Base-by-base conservation (phyloP, 2,113 vertebrate species). In the Anseranas semipalmata region DNA sequence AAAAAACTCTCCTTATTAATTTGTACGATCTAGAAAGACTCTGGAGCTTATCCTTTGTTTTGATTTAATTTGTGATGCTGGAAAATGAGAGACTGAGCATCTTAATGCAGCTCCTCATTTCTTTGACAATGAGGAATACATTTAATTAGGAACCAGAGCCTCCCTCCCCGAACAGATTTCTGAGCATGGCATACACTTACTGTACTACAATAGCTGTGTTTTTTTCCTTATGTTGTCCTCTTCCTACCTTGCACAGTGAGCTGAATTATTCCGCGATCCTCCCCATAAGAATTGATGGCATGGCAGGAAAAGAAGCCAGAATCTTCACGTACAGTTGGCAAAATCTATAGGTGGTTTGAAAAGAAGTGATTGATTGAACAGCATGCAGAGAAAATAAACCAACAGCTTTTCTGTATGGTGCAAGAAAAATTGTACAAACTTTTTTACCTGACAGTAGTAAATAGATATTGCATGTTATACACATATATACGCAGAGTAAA, bases 231-330 rank as follows among this genome's bases (percentile, higher is more conserved):
- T 35, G 84, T 72, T 86, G n/a, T 77, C 90, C 60, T 92, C 79
- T 86, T 78, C 96, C 96, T 97, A 99, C 99, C 99, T 99, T 99
- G 99, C 90, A 99, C 99, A 33, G 99, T 99, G 91, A 99, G 98
- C 97, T 99, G 99, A 93, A 99, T 99, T 97, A 99, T 99, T 87
- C 99, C 99, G 91, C 99, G 98, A 95, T 99, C 99, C 97, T 99
- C 99, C 59, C 99, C 99, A 0, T 99, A 99, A 13, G 99, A 99
- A 98, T 99, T 99, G 97, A 99, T 99, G 82, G 99, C 99, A 6
- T 99, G 99, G 96, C 99, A 99, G 97, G 99, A 99, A 95, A 99
- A 99, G 97, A 99, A 99, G 32, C 99, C 99, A 11, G 99, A 99
- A 97, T 99, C 99, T 97, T 99, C 99, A 92, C 99, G 98, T 53